These are phyloP conservation scores for Neocrepidodera transversa DNA, from an alignment of 2,888 invertebrate genomes.

Conservation along the genomic window DNA sequence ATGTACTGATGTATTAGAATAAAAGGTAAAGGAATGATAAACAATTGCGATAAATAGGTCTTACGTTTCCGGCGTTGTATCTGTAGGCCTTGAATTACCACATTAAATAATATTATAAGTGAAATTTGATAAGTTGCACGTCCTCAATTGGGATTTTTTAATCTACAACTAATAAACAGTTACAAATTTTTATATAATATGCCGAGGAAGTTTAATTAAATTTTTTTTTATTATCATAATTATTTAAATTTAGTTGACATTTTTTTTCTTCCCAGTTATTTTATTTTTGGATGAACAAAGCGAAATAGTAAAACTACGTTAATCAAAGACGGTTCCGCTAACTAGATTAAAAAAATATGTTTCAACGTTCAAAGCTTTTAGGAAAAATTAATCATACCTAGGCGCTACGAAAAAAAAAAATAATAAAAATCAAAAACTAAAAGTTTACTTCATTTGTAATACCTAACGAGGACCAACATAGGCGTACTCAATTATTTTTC, in stretches of 20 bases:
- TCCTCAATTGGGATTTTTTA: conserved; percentile 23
- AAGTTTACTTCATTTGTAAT: conserved; percentile 9
- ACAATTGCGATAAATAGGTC: conserved; percentile 32
- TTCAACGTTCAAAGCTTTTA: conserved; percentile 12
- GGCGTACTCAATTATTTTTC: no score
- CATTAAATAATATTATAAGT: conserved; percentile 36
- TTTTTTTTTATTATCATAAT: background rate
- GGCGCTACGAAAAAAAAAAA: background rate
- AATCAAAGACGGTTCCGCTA: conserved; percentile 5
- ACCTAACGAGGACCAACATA: conserved; percentile 1
- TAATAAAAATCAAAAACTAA: background rate
- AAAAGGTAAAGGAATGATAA: conserved; percentile 32
- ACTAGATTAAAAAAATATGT: conserved; percentile 15
- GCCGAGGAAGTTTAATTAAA: background rate
- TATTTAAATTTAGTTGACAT: no score
- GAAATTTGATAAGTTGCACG: conserved; percentile 22
- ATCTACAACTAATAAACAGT: conserved; percentile 3
- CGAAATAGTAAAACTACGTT: no score
- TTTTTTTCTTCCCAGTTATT: background rate
- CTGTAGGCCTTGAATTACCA: conserved; percentile 43
- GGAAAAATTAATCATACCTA: conserved; percentile 12
- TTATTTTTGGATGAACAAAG: no score
- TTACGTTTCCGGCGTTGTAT: conserved; percentile 40
- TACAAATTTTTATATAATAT: background rate
- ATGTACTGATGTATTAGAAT: conserved; percentile 3